Conservation (phyloP, 2,113 vertebrate genomes). For the Elanus axillaris region DNA sequence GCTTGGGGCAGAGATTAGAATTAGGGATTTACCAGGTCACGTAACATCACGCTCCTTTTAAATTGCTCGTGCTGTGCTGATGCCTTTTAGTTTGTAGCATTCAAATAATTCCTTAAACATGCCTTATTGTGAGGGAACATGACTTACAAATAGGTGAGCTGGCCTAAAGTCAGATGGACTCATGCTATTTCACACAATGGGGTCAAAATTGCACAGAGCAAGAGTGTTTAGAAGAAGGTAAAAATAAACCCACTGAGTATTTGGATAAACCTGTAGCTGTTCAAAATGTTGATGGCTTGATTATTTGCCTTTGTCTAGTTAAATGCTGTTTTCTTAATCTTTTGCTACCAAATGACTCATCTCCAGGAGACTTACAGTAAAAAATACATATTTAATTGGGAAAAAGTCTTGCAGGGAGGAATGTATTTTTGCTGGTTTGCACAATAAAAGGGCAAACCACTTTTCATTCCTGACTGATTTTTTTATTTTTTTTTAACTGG, state of each 20-base stretch:
- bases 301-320: constrained; percentile 28
- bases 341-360: constrained; percentile 11
- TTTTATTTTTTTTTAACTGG: background rate
- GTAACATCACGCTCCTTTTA: accelerated
- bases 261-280: background rate
- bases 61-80: background rate
- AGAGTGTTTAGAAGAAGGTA: background rate
- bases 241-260: background rate
- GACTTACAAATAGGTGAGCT: background rate
- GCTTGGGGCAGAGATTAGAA: background rate
- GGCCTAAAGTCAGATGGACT: background rate
- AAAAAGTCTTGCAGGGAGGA: background rate
- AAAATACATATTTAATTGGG: background rate
- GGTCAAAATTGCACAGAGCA: background rate
- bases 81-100: background rate
- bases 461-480: constrained; percentile 35
- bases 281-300: background rate
- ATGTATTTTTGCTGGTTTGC: constrained; percentile 54
- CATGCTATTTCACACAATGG: background rate
- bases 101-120: background rate
- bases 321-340: background rate
- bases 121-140: background rate
- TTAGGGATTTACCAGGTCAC: background rate
- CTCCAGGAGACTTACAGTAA: background rate
- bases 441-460: constrained; percentile 51